Base-by-base conservation (phyloP, 2,113 vertebrate species). In the Pedionomus torquatus region DNA sequence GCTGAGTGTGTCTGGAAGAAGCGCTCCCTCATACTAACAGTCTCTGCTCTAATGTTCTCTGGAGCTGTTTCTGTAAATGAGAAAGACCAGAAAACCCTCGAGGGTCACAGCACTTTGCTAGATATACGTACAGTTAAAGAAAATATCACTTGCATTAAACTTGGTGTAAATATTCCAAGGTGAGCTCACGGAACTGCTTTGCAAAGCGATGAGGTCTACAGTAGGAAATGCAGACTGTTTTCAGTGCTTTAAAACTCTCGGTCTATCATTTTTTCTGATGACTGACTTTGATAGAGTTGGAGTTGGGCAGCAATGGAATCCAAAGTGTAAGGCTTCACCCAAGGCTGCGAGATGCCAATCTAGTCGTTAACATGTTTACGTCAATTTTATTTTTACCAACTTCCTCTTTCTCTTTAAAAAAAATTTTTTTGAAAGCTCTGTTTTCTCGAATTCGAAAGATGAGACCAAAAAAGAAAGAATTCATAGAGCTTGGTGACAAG, bases 371-470 rank as follows among this genome's bases (percentile, higher is more conserved):
- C n/a, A 46, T 5, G 6, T 35, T 68, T 83, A 28, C 4, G 1
- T 43, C 44, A 11, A 4, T 39, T 69, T 69, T 12, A 8, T 17
- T 91, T 77, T 60, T 89, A 39, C 3, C 6, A 52, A 3, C 11
- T 81, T 91, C 7, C 12, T 74, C 8, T 30, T 57, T 54, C 11
- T 68, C 31, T 76, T 72, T 17, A 10, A 58, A 82, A 44, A n/a
- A 3, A 16, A 4, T 20, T 30, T 21, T 11, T n/a, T n/a, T 70
- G 13, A 33, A 46, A 75, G 14, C 18, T 21, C 5, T 0, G 0
- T 70, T 77, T 86, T 35, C 2, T 82, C 21, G 63, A 46, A 48
- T 88, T 76, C 14, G 51, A 20, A 82, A 79, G 4, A 7, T 51
- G 48, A 87, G 24, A 31, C 33, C 8, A 74, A 13, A 33, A 17